Evolutionary conservation across 2,113 vertebrate genomes (phyloP), one percentile per base, ranked within the genome.

Genomic region (Thalassarche chlororhynchos): DNA sequence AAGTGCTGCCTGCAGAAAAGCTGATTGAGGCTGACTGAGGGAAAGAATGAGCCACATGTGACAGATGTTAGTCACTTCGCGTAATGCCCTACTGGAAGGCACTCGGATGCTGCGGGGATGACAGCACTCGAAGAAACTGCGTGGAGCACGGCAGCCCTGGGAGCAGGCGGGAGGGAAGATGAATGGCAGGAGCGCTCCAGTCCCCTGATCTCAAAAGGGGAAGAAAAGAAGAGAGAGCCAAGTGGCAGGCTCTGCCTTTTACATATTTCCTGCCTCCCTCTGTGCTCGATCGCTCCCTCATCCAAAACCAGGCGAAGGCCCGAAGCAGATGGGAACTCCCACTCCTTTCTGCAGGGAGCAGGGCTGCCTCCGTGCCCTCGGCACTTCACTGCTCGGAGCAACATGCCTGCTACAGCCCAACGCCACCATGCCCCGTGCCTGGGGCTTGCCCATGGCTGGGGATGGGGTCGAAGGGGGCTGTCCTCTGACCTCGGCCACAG

Each of bases 1-100:
- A 91, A 93, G 46, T 66, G 79, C 82, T 93, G 93, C 92, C 96
- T 89, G 87, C 92, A 90, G 93, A 86, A 97, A 96, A 93, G 77
- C 89, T 97, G 94, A 96, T 96, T 96, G 94, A 89, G 93, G 94
- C 95, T 97, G 97, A 97, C 94, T 96, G 91, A 96, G 95, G 64
- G 80, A 96, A 94, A 96, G 91, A 95, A 96, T 91, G 93, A 95
- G 93, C 89, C 93, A 89, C 96, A 25, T 89, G 93, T 97, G 94
- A 96, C 91, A 97, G 96, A 97, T 95, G 93, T 91, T 95, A 95
- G 96, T 90, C 92, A 87, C 85, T 83, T 83, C 4, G 3, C 1
- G 31, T 88, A 94, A 93, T 58, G 95, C 93, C 93, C 84, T 44
- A 66, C 87, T 96, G 96, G 87, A 97, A 97, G 92, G 91, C 87